Base-by-base conservation (phyloP, 2,888 invertebrate species). In the Xanthostigma xanthostigma region DNA sequence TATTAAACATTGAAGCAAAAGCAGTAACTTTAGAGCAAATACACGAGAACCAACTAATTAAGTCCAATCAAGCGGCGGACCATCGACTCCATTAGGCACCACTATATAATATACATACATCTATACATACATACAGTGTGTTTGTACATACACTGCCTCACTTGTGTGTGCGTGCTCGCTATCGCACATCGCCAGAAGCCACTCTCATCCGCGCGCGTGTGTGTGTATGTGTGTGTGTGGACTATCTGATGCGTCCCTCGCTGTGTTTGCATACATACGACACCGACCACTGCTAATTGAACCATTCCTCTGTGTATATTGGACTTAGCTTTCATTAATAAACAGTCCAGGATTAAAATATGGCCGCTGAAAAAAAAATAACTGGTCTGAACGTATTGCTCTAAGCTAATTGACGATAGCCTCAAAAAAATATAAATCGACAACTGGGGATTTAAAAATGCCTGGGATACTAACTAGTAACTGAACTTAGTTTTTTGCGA, bases 51-150 rank as follows among this genome's bases (percentile, higher is more conserved):
- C 70, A 72, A 68, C 71, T 74, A 75, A 76, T 75, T 73, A 73
- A 70, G 70, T 69, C 67, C 71, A 74, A 73, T 75, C 73, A 72
- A 69, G 64, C 64, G 62, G 27, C 65, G 70, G 67, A 65, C 69
- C 66, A 68, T 70, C 68, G 65, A 66, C 65, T 66, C 69, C 69
- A 69, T 71, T 70, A 68, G 64, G 65, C 67, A 62, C 62, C 60
- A 64, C 62, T 27, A 27, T 27, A 27, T 27, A 17, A 17, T 17
- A 27, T 6, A 27, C 6, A 27, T 27, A 27, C 27, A 27, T 6
- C 3, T 27, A 27, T 27, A 27, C 6, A 27, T 6, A 27, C 6
- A 27, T 27, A 27, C 27, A 27, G 27, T 62, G 63, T 66, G 66
- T 66, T 66, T 66, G 65, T 62, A 63, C 62, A 63, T 63, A 63